phyloP scores from a whole-genome alignment of 1,140 invertebrate genomes.

The Drosophila leontia region DNA sequence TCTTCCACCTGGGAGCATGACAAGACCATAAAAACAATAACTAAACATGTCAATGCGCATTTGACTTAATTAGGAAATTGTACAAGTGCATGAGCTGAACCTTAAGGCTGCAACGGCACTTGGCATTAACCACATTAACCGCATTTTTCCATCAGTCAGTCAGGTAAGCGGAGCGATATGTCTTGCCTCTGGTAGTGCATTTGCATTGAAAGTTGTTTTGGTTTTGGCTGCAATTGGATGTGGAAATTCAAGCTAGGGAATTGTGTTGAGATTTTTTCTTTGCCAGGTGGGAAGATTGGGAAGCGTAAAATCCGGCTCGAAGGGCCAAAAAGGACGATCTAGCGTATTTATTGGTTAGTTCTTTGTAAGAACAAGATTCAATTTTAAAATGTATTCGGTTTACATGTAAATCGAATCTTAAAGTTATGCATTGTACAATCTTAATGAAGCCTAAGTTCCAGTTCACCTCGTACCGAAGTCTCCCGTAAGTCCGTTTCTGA shows the following conservation, averaged over 20 bases:
- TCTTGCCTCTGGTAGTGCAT: constrained; percentile 42
- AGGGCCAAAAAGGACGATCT: background rate
- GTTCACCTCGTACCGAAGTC: no score
- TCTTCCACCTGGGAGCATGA: constrained; percentile 26
- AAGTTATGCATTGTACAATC: background rate
- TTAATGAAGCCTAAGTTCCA: background rate
- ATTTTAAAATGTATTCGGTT: no score
- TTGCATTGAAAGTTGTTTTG: constrained; percentile 78
- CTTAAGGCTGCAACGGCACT: constrained; percentile 33
- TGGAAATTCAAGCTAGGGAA: constrained; percentile 29
- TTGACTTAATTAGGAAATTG: constrained; percentile 75
- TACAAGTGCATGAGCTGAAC: constrained; percentile 70
- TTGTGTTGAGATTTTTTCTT: constrained; percentile 19
- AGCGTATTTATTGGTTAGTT: background rate
- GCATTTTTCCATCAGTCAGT: constrained; percentile 66
- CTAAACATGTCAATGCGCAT: constrained; percentile 45
- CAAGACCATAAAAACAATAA: constrained; percentile 33
- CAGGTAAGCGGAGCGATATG: constrained; percentile 52
- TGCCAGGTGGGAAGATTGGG: background rate
- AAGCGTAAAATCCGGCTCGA: background rate
- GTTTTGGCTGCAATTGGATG: constrained; percentile 44
- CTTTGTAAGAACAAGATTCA: background rate
- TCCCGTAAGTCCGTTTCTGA: background rate
- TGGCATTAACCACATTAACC: constrained; percentile 61
- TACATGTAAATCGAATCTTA: background rate